These are phyloP conservation scores for Matsumyia berberina DNA, from an alignment of 2,888 invertebrate genomes.

Conservation along the genomic window DNA sequence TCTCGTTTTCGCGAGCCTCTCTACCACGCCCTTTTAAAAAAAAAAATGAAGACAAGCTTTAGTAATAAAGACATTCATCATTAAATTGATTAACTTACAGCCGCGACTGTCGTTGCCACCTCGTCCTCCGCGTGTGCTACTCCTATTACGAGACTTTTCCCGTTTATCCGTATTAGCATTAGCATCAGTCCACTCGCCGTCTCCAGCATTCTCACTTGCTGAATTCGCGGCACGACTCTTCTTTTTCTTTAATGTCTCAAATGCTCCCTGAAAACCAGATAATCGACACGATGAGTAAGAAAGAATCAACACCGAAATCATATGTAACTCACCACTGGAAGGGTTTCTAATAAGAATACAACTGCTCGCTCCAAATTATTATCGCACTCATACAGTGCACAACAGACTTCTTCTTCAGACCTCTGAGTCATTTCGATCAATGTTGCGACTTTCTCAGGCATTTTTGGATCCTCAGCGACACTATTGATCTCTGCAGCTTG, in stretches of 20 bases:
- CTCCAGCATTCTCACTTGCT: conserved; percentile 85
- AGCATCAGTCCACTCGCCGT: conserved; percentile 83
- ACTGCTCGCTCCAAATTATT: conserved; percentile 91
- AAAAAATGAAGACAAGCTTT: neutral
- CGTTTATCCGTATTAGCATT: conserved; percentile 83
- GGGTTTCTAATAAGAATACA: conserved; percentile 83
- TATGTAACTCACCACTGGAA: conserved; percentile 82
- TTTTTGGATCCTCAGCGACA: conserved; percentile 87
- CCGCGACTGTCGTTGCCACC: conserved; percentile 86
- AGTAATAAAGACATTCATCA: neutral
- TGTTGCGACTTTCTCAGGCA: conserved; percentile 90
- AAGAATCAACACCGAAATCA: neutral
- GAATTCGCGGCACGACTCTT: conserved; percentile 89
- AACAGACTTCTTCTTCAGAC: conserved; percentile 95
- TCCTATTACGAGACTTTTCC: conserved; percentile 84
- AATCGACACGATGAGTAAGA: too few relatives aligned
- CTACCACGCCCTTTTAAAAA: conserved; percentile 85
- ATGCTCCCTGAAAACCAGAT: conserved; percentile 88
- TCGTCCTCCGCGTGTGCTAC: conserved; percentile 83
- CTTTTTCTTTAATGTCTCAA: conserved; percentile 96
- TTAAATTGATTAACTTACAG: conserved; percentile 81
- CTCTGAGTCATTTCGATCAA: conserved; percentile 96
- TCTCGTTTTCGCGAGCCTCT: conserved; percentile 88
- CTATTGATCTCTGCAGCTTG: conserved; percentile 90
- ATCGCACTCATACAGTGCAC: conserved; percentile 96